phyloP scores from a whole-genome alignment of 2,888 invertebrate species.

The Agrilus biguttatus region DNA sequence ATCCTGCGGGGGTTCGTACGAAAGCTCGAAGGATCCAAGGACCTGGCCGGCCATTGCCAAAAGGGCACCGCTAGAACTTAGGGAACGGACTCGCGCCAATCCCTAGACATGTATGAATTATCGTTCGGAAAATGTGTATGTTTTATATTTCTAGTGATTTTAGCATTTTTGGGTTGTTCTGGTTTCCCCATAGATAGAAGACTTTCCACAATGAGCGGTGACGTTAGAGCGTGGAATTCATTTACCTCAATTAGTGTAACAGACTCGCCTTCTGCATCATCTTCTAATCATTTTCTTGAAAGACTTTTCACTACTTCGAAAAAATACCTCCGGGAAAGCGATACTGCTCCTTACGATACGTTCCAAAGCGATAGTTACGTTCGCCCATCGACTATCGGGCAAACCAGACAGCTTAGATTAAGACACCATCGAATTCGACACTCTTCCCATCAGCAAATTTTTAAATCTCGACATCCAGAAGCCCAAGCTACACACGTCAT shows the following conservation, averaged over 20 bases:
- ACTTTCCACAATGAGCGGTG: slow-evolving; percentile 22
- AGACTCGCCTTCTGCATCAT: slow-evolving; percentile 5
- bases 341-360: slow-evolving; percentile 5
- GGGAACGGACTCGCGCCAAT: slow-evolving; percentile 13
- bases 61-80: slow-evolving; percentile 20
- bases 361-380: slow-evolving; percentile 1
- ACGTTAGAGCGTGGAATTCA: slow-evolving; percentile 22
- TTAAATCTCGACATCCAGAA: slow-evolving; percentile 3
- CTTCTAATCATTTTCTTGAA: slow-evolving; percentile 14
- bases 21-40: slow-evolving; percentile 19
- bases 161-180: slow-evolving; percentile 31
- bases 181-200: slow-evolving; percentile 32
- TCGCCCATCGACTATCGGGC: slow-evolving; percentile 5
- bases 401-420: slow-evolving; percentile 9
- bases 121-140: slow-evolving; percentile 33
- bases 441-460: neutral
- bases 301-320: slow-evolving; percentile 10
- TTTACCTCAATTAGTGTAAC: slow-evolving; percentile 18
- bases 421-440: slow-evolving; percentile 6
- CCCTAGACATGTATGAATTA: slow-evolving; percentile 30
- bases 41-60: slow-evolving; percentile 21
- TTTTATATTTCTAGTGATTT: slow-evolving; percentile 31
- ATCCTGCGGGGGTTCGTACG: slow-evolving; percentile 19
- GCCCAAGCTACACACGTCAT: slow-evolving; percentile 11
- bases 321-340: slow-evolving; percentile 5